These are phyloP conservation scores for Lepisosteus oculatus DNA, from an alignment of 2,113 vertebrate species.

Conservation along the genomic window DNA sequence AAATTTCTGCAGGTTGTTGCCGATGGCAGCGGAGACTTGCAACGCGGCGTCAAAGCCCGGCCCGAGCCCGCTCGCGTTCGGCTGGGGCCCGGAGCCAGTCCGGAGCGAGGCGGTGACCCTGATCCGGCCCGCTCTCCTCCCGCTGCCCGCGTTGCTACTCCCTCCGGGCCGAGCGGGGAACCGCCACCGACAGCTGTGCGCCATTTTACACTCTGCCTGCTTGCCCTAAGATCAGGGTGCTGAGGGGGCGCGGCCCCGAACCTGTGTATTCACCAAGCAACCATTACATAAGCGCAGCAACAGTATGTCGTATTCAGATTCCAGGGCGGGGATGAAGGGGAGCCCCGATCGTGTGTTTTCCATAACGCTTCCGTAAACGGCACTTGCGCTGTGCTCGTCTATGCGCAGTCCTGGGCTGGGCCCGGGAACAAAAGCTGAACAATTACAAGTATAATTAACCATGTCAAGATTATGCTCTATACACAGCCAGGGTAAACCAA, in stretches of 20 bases:
- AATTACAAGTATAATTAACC: no score
- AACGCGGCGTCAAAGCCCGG: slow-evolving; percentile 91
- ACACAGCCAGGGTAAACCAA: no score
- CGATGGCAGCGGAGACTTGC: slow-evolving; percentile 90
- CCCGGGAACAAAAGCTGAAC: slow-evolving; percentile 42
- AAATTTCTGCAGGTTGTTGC: slow-evolving; percentile 93
- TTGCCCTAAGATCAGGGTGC: slow-evolving; percentile 61
- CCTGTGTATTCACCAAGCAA: slow-evolving; percentile 67
- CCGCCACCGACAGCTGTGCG: slow-evolving; percentile 99
- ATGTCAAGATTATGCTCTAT: no score
- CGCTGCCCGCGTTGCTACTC: slow-evolving; percentile 83
- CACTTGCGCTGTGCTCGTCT: slow-evolving; percentile 36
- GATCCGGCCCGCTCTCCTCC: slow-evolving; percentile 83
- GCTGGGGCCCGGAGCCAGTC: slow-evolving; percentile 64
- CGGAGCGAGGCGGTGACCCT: slow-evolving; percentile 76
- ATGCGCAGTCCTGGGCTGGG: slow-evolving; percentile 63
- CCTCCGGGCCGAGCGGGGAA: slow-evolving; percentile 98
- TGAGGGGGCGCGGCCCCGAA: slow-evolving; percentile 78
- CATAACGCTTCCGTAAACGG: slow-evolving; percentile 41
- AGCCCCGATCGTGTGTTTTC: slow-evolving; percentile 66
- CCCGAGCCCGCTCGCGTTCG: slow-evolving; percentile 69
- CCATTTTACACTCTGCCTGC: slow-evolving; percentile 90
- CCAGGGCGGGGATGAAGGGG: slow-evolving; percentile 53
- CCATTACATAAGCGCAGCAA: slow-evolving; percentile 48
- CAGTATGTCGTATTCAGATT: slow-evolving; percentile 61